Base-by-base conservation (phyloP, 2,888 invertebrate genomes). In the Synergus itoensis region DNA sequence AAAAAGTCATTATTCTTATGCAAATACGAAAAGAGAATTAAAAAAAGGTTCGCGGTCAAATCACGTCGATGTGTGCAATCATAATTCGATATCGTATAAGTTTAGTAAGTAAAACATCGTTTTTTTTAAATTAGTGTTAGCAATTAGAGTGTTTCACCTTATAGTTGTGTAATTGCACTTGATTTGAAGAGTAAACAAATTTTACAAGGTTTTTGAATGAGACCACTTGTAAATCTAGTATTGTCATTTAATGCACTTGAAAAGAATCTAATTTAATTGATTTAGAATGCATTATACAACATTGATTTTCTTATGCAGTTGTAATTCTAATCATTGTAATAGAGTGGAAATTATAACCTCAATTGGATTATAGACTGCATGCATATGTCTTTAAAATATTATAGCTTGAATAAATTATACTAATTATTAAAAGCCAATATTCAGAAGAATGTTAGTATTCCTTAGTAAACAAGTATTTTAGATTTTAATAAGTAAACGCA, bases 1-100 rank as follows among this genome's bases (percentile, higher is more conserved):
- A 36, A 53, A 73, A 53, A 60, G 4, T 48, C n/a, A 53, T 16
- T 53, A 12, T 73, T 73, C 36, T 40, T 28, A 73, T 73, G 73
- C 53, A 73, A 64, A 40, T 64, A 48, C 48, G 28, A 73, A 73
- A 16, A 2, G 9, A 16, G 9, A 48, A 16, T 45, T 3, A 45
- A 41, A 43, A 65, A 65, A 65, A 65, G 4, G 41, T 41, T 65
- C 43, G 41, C 18, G 12, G 41, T 65, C 43, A 65, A 65, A 65
- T 65, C 41, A 65, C 65, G 43, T 43, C 36, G 73, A n/a, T 53
- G 53, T 28, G 36, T n/a, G 36, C 36, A 28, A 53, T 53, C 53
- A 40, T 36, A 36, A 69, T 28, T 48, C 64, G n/a, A 28, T 16
- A 11, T 36, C 28, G 45, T n/a, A 16, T 16, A 21, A 69, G 12